Evolutionary conservation across 1,140 invertebrate genomes (phyloP).

Genomic region (Atta cephalotes): DNA sequence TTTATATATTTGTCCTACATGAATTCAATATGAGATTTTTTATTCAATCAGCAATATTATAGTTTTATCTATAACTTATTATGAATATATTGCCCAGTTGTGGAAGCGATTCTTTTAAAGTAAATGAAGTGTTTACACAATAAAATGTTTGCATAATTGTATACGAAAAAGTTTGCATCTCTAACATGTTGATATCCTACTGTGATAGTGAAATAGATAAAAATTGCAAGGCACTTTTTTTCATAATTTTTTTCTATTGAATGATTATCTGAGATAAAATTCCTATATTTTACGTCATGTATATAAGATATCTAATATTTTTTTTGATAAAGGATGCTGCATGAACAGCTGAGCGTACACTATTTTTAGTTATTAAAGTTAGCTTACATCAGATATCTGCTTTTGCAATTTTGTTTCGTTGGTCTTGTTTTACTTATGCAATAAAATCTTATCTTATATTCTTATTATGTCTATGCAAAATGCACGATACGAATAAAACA

Average conservation of each 20-base stretch:
- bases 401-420: conserved; percentile 1
- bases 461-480: neutral
- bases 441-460: conserved; percentile 15
- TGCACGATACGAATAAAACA: conserved; percentile 17
- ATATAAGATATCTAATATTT: conserved; percentile 16
- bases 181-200: conserved; percentile 43
- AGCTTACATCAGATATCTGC: neutral
- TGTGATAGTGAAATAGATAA: conserved; percentile 60
- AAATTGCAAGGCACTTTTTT: conserved; percentile 78
- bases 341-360: neutral
- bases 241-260: conserved; percentile 44
- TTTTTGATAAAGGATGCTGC: conserved; percentile 1
- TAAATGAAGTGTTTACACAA: conserved; percentile 49
- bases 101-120: conserved; percentile 25
- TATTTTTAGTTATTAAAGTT: neutral
- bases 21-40: conserved; percentile 54
- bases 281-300: conserved; percentile 1
- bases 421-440: neutral
- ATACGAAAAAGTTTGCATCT: conserved; percentile 26
- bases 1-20: neutral
- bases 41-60: conserved; percentile 23
- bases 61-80: conserved; percentile 13
- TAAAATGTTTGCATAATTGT: conserved; percentile 28
- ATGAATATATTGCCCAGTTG: conserved; percentile 21
- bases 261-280: conserved; percentile 22